Evolutionary conservation across 2,888 invertebrate genomes (phyloP), one percentile per base, ranked within the genome.

Genomic region (Calameuta pallipes): DNA sequence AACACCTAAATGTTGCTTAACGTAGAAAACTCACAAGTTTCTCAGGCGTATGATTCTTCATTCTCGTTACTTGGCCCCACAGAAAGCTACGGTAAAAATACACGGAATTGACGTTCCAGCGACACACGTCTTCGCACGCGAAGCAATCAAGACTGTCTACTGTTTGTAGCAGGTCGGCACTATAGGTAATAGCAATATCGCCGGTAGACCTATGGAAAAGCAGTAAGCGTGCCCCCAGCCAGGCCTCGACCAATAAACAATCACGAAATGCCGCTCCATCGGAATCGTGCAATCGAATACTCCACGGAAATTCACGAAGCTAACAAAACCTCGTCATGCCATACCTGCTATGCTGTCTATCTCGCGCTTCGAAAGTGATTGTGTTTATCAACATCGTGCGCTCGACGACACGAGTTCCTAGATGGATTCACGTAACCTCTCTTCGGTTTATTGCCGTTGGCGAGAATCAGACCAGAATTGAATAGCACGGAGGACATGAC

Each of bases 1-100:
- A 15, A 6, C 23, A 56, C 56, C 56, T 56, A 56, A 56, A 9
- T 56, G 23, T 56, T 56, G 9, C 9, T 23, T 56, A 56, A 56
- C 56, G 9, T 56, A 23, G 23, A 56, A 71, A 76, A 86, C 85
- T 86, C 80, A 85, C 86, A 74, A 82, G 80, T 79, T 83, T 80
- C 11, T 85, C 83, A 31, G 81, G 76, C 33, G 81, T 83, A 15
- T 82, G 80, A 69, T 70, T 77, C 78, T 80, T 85, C 83, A 86
- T 86, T 6, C 23, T 56, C 9, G 56, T 56, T 41, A 56, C 23
- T 56, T 56, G 56, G 23, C 56, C 56, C 23, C 56, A 56, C 56
- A 56, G 56, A 56, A 56, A 56, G 23, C 9, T 56, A 56, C 56
- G 23, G 23, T 56, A 56, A 56, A 56, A 56, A 56, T 56, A 56